Conservation (phyloP, 1,140 invertebrate species). For the Apocrypta bakeri region DNA sequence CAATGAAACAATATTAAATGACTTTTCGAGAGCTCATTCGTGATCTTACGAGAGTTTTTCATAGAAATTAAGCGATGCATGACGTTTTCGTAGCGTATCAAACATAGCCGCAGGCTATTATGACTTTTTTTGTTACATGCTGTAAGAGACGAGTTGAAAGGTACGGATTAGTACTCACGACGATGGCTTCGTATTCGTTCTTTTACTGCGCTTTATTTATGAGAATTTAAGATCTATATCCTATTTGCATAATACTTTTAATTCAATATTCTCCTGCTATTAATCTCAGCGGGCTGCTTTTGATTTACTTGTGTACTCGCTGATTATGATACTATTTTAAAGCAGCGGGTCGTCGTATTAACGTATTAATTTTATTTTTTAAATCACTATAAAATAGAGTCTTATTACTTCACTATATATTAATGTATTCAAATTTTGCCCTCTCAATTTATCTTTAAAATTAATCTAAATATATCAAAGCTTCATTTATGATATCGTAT, state of each 20-base stretch:
- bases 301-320: not conserved
- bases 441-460: no score
- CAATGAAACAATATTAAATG: not conserved
- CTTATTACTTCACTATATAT: no score
- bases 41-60: not conserved
- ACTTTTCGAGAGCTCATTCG: not conserved
- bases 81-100: not conserved
- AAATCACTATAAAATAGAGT: no score
- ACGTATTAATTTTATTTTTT: no score
- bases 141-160: not conserved
- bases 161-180: not conserved
- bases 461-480: no score
- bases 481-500: no score
- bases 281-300: not conserved
- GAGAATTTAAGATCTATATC: not conserved
- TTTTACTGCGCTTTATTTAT: not conserved
- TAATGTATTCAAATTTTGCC: no score
- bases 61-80: not conserved
- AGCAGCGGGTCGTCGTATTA: no score
- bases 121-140: not conserved
- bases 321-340: no score
- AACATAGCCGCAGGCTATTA: not conserved
- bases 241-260: not conserved
- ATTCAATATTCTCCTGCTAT: not conserved
- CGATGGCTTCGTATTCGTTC: constrained; percentile 1